A percentile compares a stretch with the other conserved stretches of the same genome.
These are phyloP conservation scores for Chanos chanos DNA, from an alignment of 2,797 vertebrate genomes.

Conservation along the genomic window DNA sequence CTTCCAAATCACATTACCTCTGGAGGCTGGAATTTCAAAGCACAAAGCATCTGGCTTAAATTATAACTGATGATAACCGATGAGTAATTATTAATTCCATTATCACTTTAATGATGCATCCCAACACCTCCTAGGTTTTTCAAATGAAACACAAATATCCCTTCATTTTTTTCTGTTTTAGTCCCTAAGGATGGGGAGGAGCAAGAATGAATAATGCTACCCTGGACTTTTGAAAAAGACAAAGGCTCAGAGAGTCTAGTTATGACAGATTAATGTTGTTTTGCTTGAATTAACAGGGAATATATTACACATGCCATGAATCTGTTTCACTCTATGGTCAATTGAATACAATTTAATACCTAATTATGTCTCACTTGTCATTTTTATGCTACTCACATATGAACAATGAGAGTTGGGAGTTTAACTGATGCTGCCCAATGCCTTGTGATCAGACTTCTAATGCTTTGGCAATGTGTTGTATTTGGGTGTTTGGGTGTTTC, in stretches of 20 bases:
- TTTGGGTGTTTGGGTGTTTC: background rate
- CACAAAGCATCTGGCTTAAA: too few species aligned
- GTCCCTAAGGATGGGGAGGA: background rate
- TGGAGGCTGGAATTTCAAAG: too few species aligned
- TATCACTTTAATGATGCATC: too few species aligned
- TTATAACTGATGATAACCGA: too few species aligned
- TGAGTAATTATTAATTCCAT: too few species aligned
- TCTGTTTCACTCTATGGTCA: constrained; percentile 60
- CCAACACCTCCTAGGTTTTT: too few species aligned
- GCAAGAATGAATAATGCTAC: constrained; percentile 25
- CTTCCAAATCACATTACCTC: too few species aligned
- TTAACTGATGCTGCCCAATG: constrained; percentile 54
- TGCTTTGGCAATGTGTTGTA: constrained; percentile 5
- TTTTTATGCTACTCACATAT: constrained; percentile 48
- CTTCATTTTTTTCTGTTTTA: too few species aligned
- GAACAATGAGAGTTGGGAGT: constrained; percentile 51
- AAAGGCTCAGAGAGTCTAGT: constrained; percentile 22
- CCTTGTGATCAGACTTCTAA: constrained; percentile 33
- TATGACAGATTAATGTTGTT: constrained; percentile 61
- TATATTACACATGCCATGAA: constrained; percentile 58
- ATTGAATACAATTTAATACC: constrained; percentile 66
- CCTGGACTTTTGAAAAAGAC: constrained; percentile 12
- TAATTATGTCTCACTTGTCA: constrained; percentile 68
- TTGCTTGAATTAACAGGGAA: constrained; percentile 61
- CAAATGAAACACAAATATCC: too few species aligned